Base-by-base conservation (phyloP, 2,797 vertebrate genomes). In the Menidia menidia region DNA sequence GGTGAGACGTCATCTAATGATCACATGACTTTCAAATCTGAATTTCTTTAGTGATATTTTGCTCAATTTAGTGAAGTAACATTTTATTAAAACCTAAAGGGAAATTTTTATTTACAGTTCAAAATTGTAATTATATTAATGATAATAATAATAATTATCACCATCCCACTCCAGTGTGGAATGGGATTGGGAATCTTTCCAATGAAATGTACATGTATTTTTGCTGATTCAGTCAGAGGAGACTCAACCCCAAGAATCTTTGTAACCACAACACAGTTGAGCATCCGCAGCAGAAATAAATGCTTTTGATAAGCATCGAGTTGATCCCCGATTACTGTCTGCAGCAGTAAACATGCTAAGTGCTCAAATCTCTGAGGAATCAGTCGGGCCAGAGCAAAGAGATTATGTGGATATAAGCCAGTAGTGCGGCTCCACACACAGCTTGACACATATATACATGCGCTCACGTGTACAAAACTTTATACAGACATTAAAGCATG, bases 321-420 rank as follows among this genome's bases (percentile, higher is more conserved):
- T 59, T 72, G 54, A 87, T 77, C 76, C 84, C 82, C 51, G 74
- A 86, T 87, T 82, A 81, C 67, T 60, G 68, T 69, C 58, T 3
- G 7, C 18, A 16, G 59, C 33, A 65, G 71, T 48, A 77, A 83
- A 81, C 71, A 85, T 58, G 60, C 60, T 45, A 71, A 86, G 43
- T 58, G 54, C 69, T 64, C 72, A 68, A 88, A 85, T 87, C 86
- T 61, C 54, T 61, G 59, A 76, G 84, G 64, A 85, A 57, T 75
- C 47, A 63, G 39, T 56, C 57, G 61, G 62, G 45, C 42, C 62
- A 43, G 39, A 63, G 53, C 33, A 32, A 59, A 67, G 42, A 81
- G 87, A 88, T 87, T 84, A 87, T 75, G 61, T 60, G 53, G 51
- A 77, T 47, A 68, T 61, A 64, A 83, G 62, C 68, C 77, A 73